A percentile compares a stretch with the other conserved stretches of the same genome.
These are phyloP conservation scores for Plumapathes pennacea DNA, from an alignment of 92 coral and sea anemone genomes.

Conservation along the genomic window DNA sequence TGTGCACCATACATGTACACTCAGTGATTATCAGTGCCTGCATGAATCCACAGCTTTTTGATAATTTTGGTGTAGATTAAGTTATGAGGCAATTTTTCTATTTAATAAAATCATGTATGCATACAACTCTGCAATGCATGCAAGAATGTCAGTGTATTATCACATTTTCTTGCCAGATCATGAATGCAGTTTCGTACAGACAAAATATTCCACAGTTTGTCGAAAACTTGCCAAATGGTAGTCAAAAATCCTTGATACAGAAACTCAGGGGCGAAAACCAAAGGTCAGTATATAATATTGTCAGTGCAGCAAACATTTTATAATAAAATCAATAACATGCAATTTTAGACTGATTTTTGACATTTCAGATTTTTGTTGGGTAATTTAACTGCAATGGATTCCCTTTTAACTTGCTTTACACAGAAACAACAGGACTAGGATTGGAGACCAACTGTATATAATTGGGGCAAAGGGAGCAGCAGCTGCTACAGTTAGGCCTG, in stretches of 20 bases:
- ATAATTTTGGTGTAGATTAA: too few relatives aligned
- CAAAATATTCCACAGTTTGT: conserved; percentile 31
- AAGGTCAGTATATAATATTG: conserved; percentile 37
- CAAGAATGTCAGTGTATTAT: too few relatives aligned
- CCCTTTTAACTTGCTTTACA: too few relatives aligned
- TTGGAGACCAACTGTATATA: conserved; percentile 9
- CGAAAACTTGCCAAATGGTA: conserved; percentile 29
- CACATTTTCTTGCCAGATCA: conserved; percentile 16
- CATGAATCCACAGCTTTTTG: too few relatives aligned
- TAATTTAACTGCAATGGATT: conserved; percentile 1
- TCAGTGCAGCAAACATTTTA: too few relatives aligned
- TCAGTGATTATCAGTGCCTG: too few relatives aligned
- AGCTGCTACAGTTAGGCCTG: conserved; percentile 46
- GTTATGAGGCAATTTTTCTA: too few relatives aligned
- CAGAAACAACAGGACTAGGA: conserved; percentile 27
- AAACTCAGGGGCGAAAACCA: conserved; percentile 18
- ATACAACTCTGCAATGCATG: too few relatives aligned
- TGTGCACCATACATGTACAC: too few relatives aligned
- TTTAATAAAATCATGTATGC: too few relatives aligned
- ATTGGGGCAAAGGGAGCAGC: conserved; percentile 25
- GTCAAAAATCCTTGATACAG: conserved; percentile 41
- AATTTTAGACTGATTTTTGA: too few relatives aligned
- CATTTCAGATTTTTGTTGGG: not conserved
- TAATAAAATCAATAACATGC: too few relatives aligned
- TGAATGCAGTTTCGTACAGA: conserved; percentile 35